These are phyloP conservation scores for Cuculus canorus DNA, from an alignment of 2,797 vertebrate species.

Conservation along the genomic window DNA sequence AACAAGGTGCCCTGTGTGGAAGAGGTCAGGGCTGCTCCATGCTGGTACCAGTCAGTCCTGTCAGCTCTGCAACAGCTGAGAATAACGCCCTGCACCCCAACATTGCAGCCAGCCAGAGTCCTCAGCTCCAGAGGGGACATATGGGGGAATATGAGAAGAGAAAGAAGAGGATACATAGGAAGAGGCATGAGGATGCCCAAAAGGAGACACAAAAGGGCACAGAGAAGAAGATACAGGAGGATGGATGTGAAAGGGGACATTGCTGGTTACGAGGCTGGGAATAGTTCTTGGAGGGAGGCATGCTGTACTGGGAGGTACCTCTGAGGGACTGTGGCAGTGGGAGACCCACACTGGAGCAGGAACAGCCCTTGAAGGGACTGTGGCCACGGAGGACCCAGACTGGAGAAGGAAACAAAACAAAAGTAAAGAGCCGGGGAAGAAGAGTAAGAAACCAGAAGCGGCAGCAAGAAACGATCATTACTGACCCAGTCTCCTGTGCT, in stretches of 20 bases:
- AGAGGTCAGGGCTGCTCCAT: background rate
- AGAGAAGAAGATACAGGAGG: background rate
- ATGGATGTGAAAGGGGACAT: background rate
- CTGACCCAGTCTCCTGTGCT: fast-evolving
- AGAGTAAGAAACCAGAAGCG: background rate
- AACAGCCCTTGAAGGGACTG: background rate
- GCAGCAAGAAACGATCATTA: background rate
- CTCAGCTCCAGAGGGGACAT: background rate
- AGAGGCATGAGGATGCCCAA: fast-evolving
- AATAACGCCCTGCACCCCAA: background rate
- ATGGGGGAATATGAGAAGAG: background rate
- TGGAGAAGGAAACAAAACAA: background rate
- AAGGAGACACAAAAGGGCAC: background rate
- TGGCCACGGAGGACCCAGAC: background rate
- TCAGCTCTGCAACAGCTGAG: background rate
- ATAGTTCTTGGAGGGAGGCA: background rate
- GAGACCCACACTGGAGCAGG: background rate
- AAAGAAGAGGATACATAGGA: background rate
- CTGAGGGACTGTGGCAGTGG: background rate
- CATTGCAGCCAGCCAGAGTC: fast-evolving
- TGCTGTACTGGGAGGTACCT: background rate
- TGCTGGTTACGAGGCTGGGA: background rate
- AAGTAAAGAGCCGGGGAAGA: background rate
- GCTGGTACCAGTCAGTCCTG: fast-evolving
- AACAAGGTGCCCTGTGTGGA: background rate